Percentiles rank a stretch among this genome's conserved stretches.
These are phyloP conservation scores for Sepioteuthis lessoniana DNA, from an alignment of 2,888 invertebrate species.

Conservation along the genomic window DNA sequence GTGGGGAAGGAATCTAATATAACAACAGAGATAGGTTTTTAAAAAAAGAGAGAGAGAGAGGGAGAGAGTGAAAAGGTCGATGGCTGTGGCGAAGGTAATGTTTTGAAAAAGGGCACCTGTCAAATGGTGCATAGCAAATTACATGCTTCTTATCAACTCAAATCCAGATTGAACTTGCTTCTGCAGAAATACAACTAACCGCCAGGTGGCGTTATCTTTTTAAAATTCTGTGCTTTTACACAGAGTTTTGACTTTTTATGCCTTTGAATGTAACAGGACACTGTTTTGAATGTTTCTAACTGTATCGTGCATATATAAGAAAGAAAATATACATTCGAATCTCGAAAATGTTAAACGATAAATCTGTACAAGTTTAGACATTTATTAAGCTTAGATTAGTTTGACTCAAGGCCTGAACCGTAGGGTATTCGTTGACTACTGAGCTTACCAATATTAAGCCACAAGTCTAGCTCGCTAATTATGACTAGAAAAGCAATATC, in stretches of 20 bases:
- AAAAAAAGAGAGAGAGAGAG: too few species aligned
- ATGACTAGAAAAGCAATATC: too few species aligned
- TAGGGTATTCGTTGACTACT: too few species aligned
- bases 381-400: too few species aligned
- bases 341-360: too few species aligned
- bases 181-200: slow-evolving; percentile 20
- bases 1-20: neutral
- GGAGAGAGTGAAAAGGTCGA: neutral
- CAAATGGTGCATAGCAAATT: neutral
- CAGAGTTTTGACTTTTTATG: neutral
- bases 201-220: neutral
- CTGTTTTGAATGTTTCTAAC: neutral
- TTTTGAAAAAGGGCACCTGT: slow-evolving; percentile 20
- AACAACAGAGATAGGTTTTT: neutral
- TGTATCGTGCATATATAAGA: neutral
- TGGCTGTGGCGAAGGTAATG: neutral
- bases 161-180: neutral
- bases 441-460: too few species aligned
- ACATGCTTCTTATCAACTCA: neutral
- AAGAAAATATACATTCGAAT: too few species aligned
- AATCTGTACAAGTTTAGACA: too few species aligned
- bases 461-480: too few species aligned
- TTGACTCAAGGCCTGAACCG: too few species aligned
- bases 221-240: neutral
- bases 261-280: neutral